A percentile compares a stretch with the other conserved stretches of the same genome.
Evolutionary conservation across 2,113 vertebrate genomes (phyloP).

Genomic region (Casuarius casuarius): DNA sequence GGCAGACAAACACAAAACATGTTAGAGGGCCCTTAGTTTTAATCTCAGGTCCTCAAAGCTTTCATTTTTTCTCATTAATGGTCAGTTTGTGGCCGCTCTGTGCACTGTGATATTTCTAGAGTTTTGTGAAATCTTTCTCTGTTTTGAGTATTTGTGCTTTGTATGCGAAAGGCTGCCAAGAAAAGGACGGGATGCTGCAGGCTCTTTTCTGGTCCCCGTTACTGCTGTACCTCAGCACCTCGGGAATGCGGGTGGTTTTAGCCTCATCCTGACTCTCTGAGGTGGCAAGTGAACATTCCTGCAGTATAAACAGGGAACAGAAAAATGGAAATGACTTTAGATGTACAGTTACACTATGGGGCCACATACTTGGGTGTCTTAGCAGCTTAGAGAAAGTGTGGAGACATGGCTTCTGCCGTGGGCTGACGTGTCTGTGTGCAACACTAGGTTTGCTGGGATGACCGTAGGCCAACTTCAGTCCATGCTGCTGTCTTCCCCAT

Average conservation of each 20-base stretch:
- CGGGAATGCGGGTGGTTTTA: not conserved
- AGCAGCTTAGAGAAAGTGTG: not conserved
- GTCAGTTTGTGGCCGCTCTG: fast-evolving
- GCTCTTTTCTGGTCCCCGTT: not conserved
- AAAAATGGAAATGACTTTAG: not conserved
- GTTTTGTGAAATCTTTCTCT: not conserved
- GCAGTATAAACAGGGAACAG: not conserved
- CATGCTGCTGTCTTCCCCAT: fast-evolving
- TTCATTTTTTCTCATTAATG: not conserved
- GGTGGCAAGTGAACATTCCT: fast-evolving
- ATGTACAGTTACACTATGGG: not conserved
- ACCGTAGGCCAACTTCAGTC: not conserved
- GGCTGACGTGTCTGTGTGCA: not conserved
- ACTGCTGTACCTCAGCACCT: not conserved
- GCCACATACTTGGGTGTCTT: fast-evolving
- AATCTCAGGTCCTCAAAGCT: not conserved
- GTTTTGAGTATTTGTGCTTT: not conserved
- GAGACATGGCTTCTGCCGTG: fast-evolving
- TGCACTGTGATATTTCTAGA: fast-evolving
- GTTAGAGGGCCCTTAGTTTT: not conserved
- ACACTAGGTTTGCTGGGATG: not conserved
- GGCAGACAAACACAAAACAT: fast-evolving
- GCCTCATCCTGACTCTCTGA: not conserved
- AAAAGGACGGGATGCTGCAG: not conserved
- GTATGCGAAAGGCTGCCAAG: fast-evolving